Evolutionary conservation across 1,140 invertebrate species (phyloP).

Genomic region (Cotesia typhae): DNA sequence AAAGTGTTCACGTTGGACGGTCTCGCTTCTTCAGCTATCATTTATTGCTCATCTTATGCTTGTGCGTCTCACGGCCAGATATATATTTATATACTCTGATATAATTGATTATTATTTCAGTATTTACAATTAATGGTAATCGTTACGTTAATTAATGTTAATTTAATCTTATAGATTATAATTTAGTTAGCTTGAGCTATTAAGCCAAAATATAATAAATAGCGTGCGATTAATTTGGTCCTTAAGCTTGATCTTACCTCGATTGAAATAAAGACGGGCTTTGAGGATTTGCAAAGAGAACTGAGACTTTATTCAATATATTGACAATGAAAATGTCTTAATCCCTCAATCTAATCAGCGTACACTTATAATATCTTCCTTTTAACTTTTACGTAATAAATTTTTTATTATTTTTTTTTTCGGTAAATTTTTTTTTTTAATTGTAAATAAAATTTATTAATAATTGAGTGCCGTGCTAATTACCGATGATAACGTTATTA

Average conservation of each 20-base stretch:
- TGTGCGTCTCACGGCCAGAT: constrained; percentile 33
- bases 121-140: not conserved
- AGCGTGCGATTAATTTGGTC: constrained; percentile 55
- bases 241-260: constrained; percentile 39
- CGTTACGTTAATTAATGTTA: not conserved
- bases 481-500: constrained; percentile 51
- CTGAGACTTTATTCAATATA: no score
- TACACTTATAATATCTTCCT: not conserved
- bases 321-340: no score
- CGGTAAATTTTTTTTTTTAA: constrained; percentile 14
- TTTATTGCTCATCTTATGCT: constrained; percentile 51
- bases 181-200: no score
- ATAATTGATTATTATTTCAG: not conserved
- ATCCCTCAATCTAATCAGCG: no score
- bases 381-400: constrained; percentile 16
- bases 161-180: no score
- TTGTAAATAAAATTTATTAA: constrained; percentile 22
- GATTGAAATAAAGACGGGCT: not conserved
- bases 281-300: not conserved
- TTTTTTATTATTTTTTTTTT: constrained; percentile 19
- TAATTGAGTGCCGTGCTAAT: constrained; percentile 39
- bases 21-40: constrained; percentile 32
- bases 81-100: no score
- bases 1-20: not conserved
- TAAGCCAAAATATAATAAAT: constrained; percentile 28